Evolutionary conservation across 2,113 vertebrate species (phyloP).

Genomic region (Lamprotornis superbus): DNA sequence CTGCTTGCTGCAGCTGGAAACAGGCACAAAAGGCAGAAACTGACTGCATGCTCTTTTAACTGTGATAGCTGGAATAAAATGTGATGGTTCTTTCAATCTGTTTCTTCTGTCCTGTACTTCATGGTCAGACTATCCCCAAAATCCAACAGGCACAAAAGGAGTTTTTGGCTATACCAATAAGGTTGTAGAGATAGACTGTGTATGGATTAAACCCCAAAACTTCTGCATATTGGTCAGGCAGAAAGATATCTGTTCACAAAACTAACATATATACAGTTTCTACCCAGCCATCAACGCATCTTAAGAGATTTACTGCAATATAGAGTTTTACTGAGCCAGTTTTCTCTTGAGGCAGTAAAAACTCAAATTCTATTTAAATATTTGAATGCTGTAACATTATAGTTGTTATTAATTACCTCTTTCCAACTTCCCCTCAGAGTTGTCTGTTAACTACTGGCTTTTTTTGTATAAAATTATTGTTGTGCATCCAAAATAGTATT

Average conservation of each 20-base stretch:
- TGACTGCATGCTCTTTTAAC: neutral
- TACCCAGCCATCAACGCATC: neutral
- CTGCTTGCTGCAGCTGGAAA: neutral
- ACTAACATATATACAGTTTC: neutral
- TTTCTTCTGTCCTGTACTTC: neutral
- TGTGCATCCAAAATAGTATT: neutral
- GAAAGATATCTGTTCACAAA: neutral
- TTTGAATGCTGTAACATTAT: neutral
- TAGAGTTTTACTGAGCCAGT: neutral
- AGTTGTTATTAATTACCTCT: neutral
- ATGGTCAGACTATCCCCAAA: neutral
- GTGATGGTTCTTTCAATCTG: neutral
- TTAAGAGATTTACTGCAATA: neutral
- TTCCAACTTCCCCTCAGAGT: neutral
- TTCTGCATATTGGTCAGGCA: neutral
- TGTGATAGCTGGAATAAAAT: neutral
- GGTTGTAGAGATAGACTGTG: fast-evolving
- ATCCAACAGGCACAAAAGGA: neutral
- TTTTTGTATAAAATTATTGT: neutral
- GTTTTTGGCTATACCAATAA: neutral
- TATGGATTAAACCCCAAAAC: neutral
- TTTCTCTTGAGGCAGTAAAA: neutral
- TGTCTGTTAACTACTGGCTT: neutral
- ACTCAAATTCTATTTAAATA: neutral
- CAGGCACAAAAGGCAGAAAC: neutral